These are phyloP conservation scores for Spea bombifrons DNA, from an alignment of 2,113 vertebrate species.

Conservation along the genomic window DNA sequence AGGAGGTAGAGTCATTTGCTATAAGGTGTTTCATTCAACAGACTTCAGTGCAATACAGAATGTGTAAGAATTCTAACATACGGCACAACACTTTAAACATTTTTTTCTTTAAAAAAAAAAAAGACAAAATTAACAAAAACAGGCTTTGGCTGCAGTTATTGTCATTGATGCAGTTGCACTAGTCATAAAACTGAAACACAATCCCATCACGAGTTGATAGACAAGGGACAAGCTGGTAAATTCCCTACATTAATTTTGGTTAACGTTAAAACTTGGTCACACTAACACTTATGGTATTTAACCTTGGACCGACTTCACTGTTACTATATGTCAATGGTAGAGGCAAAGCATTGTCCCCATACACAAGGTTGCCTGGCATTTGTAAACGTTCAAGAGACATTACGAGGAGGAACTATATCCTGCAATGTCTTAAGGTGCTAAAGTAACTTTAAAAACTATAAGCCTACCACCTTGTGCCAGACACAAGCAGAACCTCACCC, in stretches of 20 bases:
- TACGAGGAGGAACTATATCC: not conserved
- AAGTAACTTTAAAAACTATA: too few relatives aligned
- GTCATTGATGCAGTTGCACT: not conserved
- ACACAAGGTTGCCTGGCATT: not conserved
- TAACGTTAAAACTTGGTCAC: too few relatives aligned
- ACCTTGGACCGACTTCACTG: not conserved
- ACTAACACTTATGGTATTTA: not conserved
- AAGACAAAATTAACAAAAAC: not conserved
- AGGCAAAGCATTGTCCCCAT: not conserved
- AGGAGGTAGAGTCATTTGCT: too few relatives aligned
- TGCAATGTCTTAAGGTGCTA: slow-evolving; percentile 2
- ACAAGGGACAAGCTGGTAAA: not conserved
- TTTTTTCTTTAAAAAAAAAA: not conserved
- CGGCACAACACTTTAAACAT: not conserved
- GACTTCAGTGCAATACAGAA: slow-evolving; percentile 1
- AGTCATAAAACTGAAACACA: not conserved
- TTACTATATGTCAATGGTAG: not conserved
- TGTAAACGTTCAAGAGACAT: not conserved
- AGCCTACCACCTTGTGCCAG: too few relatives aligned
- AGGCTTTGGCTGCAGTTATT: not conserved
- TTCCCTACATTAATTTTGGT: not conserved
- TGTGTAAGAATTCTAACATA: not conserved
- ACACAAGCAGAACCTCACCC: too few relatives aligned
- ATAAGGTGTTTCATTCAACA: not conserved
- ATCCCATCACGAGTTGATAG: not conserved